Conservation (phyloP, 2,888 invertebrate genomes). For the Leptarthrus brevirostris region DNA sequence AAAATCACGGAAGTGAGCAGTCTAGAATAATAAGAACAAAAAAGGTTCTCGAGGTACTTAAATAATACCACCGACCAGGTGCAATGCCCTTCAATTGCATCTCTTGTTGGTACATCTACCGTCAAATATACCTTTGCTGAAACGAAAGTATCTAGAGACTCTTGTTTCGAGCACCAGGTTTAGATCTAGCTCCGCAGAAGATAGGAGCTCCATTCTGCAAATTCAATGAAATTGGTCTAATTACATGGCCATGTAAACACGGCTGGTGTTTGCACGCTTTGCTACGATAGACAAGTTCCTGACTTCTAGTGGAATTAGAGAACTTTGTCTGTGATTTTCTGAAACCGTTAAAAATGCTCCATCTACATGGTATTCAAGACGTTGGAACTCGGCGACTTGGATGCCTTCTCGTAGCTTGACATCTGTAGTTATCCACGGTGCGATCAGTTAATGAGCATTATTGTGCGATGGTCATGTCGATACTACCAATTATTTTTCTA, state of each 20-base stretch:
- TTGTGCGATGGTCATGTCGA: conserved; percentile 36
- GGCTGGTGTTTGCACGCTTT: conserved; percentile 48
- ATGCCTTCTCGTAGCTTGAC: conserved; percentile 40
- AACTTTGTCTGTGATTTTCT: conserved; percentile 21
- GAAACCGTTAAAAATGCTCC: conserved; percentile 45
- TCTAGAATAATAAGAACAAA: conserved; percentile 47
- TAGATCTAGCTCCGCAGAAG: too few species aligned
- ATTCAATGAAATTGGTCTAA: conserved; percentile 53
- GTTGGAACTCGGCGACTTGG: neutral
- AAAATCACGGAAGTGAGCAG: conserved; percentile 50
- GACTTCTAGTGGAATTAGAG: conserved; percentile 9
- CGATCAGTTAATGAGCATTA: conserved; percentile 32
- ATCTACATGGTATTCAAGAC: neutral
- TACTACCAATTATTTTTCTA: conserved; percentile 37
- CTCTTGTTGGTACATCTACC: conserved; percentile 10
- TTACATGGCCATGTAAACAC: conserved; percentile 51
- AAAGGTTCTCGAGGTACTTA: conserved; percentile 44
- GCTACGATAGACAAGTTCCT: conserved; percentile 30
- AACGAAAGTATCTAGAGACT: neutral
- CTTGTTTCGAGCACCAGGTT: too few species aligned
- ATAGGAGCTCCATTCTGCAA: conserved; percentile 38
- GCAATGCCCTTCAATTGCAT: conserved; percentile 51
- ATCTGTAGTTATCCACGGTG: conserved; percentile 35
- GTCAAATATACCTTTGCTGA: too few species aligned
- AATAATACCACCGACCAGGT: conserved; percentile 48